Base-by-base conservation (phyloP, 2,797 vertebrate genomes). In the Platyrinchus mystaceus region DNA sequence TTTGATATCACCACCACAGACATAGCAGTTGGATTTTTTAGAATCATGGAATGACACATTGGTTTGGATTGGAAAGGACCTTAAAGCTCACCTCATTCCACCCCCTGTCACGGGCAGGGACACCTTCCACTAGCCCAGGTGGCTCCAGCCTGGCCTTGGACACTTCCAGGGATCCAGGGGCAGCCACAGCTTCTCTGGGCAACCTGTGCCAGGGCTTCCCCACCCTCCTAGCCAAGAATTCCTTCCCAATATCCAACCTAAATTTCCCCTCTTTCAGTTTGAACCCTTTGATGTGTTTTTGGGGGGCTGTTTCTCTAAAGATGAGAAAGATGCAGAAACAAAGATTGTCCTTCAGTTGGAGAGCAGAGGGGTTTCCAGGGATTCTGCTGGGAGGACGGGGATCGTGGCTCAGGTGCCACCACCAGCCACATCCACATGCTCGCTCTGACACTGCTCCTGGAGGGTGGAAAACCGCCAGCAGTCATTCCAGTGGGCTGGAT, bases 41-140 rank as follows among this genome's bases (percentile, higher is more conserved):
- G 14, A 43, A 32, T 63, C 7, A 14, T 11, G 36, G 36, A 63
- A 43, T 69, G 28, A 9, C 16, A 49, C 16, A 15, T 41, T 14
- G 32, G 5, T 55, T 62, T 75, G 27, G 41, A 4, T 8, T 55
- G 49, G 10, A 32, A 82, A 6, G 13, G 43, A 43, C 5, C 4
- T 69, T 28, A 28, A 67, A 23, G 30, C 14, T 39, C 39, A 66
- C 12, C n/a, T 23, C 1, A 10, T 58, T 0, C 17, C 30, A 22
- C 1, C 12, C 28, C 8, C 37, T 59, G 3, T 12, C 46, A 19
- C 19, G 24, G 39, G 4, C n/a, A 79, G 50, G 50, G n/a, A 28
- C 44, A 27, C 34, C 34, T 75, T 1, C 36, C 36, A 41, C 8
- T 16, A 0, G 32, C 22, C 26, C 69, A 68, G 62, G 15, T 0